A percentile compares a stretch with the other conserved stretches of the same genome.
Conservation (phyloP, 37 sponge, comb jelly and placozoan species). For the Beroe ovata region DNA sequence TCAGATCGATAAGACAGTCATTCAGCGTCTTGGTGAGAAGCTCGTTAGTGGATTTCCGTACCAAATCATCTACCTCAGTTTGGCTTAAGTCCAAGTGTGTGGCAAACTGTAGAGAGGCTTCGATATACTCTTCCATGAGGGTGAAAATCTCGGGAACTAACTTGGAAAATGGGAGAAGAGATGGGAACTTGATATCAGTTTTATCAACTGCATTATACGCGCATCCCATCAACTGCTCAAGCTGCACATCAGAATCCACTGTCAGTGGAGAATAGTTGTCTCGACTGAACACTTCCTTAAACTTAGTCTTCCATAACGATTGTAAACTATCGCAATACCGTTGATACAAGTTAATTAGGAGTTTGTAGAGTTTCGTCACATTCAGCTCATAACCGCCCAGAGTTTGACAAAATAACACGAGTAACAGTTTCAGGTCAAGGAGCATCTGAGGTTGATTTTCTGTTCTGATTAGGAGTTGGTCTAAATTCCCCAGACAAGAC, state of each 20-base stretch:
- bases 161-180: conserved; percentile 23
- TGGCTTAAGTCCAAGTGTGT: conserved; percentile 73
- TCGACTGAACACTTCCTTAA: conserved; percentile 39
- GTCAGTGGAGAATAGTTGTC: conserved; percentile 64
- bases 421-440: conserved; percentile 21
- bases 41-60: conserved; percentile 91
- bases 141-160: conserved; percentile 49
- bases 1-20: conserved; percentile 53
- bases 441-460: conserved; percentile 35
- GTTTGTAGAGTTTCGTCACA: conserved; percentile 44
- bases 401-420: conserved; percentile 54
- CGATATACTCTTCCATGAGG: conserved; percentile 65
- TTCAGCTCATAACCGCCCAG: conserved; percentile 43
- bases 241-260: conserved; percentile 50
- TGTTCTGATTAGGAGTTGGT: conserved; percentile 14
- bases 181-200: conserved; percentile 6
- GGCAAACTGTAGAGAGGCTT: conserved; percentile 40
- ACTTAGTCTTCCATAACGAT: conserved; percentile 19
- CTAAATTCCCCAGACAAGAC: conserved; percentile 30
- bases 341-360: conserved; percentile 47
- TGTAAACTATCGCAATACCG: conserved; percentile 57
- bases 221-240: conserved; percentile 49
- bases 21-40: conserved; percentile 75
- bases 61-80: conserved; percentile 88
- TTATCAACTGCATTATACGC: conserved; percentile 31